A percentile compares a stretch with the other conserved stretches of the same genome.
Evolutionary conservation across 2,888 invertebrate species (phyloP).

Genomic region (Atethmia centrago): DNA sequence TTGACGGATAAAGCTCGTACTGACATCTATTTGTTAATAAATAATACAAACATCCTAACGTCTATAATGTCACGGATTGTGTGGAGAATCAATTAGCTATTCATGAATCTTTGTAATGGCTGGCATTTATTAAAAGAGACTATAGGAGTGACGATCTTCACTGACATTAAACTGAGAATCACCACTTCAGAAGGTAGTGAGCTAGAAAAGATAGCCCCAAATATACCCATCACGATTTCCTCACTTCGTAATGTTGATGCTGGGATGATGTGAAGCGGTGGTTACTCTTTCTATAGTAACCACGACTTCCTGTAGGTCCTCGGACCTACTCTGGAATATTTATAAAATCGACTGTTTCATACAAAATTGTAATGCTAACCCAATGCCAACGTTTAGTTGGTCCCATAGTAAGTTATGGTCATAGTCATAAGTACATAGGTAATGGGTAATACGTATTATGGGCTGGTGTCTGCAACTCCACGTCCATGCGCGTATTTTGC

Average conservation of each 20-base stretch:
- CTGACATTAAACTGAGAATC: background rate
- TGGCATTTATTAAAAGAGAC: background rate
- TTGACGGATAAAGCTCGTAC: conserved; percentile 23
- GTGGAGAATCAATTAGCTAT: conserved; percentile 25
- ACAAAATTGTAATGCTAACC: too few species aligned
- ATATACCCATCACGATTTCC: background rate
- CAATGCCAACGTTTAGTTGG: too few species aligned
- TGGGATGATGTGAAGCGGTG: background rate
- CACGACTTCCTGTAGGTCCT: background rate
- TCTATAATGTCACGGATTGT: conserved; percentile 29
- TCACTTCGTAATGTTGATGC: background rate
- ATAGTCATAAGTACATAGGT: too few species aligned
- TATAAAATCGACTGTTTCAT: too few species aligned
- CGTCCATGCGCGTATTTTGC: too few species aligned
- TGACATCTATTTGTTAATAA: conserved; percentile 32
- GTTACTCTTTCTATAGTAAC: background rate
- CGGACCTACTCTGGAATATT: background rate
- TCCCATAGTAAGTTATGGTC: too few species aligned
- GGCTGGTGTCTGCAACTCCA: too few species aligned
- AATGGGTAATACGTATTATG: too few species aligned
- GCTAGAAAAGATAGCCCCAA: background rate
- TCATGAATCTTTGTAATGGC: conserved; percentile 1
- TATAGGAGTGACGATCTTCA: background rate
- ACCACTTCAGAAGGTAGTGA: background rate
- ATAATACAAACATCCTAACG: conserved; percentile 22